Evolutionary conservation across 2,797 vertebrate genomes (phyloP), one percentile per base, ranked within the genome.

Genomic region (Bradypodion ventrale): DNA sequence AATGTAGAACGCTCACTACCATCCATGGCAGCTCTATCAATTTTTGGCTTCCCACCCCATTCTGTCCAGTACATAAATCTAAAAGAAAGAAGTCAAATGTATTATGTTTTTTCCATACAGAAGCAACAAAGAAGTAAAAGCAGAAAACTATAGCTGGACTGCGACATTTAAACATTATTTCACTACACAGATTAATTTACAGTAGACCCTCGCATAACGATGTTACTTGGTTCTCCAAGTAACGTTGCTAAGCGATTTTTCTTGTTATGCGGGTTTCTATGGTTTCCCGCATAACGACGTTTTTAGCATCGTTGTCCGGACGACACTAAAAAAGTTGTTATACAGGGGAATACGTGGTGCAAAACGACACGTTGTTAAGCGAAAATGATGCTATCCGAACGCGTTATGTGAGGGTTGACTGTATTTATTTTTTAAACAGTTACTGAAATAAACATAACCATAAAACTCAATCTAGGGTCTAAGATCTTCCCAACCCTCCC

Each of bases 61-160:
- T 99, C 98, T 0, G 98, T 99, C 98, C 98, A 99, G 93, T 99
- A 99, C 98, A 99, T 99, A 94, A 98, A 99, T 35, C 98, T 99
- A 92, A 5, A 90, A 90, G 85, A 21, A 44, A 86, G 49, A 81
- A 7, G 59, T 27, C 0, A 72, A 42, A 1, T 16, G 62, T 32
- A 78, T 76, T 63, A 84, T 60, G 75, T 82, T 29, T 70, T 56
- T 23, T 16, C 79, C 63, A 84, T 49, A 59, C 29, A 32, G 66
- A 89, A 80, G 23, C 13, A 82, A 84, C 62, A 77, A 21, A 74
- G 84, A 89, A 89, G 80, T 1, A 59, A 75, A 46, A 75, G 68
- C 46, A 84, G 74, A n/a, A 60, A 69, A 73, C 1, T 1, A 73
- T 5, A 7, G 65, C 12, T 62, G 85, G 86, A 85, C 35, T 59